These are phyloP conservation scores for Squalus acanthias DNA, from an alignment of 2,797 vertebrate genomes.

Conservation along the genomic window DNA sequence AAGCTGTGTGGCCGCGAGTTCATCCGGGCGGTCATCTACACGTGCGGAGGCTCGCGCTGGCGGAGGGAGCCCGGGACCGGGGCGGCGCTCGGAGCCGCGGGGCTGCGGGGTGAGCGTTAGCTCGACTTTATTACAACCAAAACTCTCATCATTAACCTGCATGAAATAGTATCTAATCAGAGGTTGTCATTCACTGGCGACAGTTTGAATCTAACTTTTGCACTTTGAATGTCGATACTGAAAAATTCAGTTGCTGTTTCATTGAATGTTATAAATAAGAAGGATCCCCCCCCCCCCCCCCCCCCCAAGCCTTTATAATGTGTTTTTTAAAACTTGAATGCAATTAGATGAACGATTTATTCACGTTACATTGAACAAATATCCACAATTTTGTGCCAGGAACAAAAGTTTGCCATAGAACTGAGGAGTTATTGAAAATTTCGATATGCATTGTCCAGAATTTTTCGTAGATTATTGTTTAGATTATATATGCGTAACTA, in stretches of 20 bases:
- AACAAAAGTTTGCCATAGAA: not conserved
- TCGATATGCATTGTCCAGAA: not conserved
- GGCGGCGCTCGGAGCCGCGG: not conserved
- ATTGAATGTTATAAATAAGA: not conserved
- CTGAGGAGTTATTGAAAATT: not conserved
- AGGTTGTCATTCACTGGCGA: not conserved
- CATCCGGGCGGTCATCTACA: slow-evolving; percentile 58
- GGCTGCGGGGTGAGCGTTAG: not conserved
- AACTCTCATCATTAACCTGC: not conserved
- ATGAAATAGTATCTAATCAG: not conserved
- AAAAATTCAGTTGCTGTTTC: not conserved
- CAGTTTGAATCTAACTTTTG: not conserved
- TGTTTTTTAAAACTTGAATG: not conserved
- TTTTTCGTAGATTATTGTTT: not conserved
- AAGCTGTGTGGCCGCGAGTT: slow-evolving; percentile 61
- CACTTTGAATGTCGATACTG: not conserved
- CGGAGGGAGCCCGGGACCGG: slow-evolving; percentile 44
- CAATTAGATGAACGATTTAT: not conserved
- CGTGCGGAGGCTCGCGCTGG: slow-evolving; percentile 66
- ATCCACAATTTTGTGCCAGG: not conserved
- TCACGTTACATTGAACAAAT: not conserved
- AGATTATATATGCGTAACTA: not conserved
- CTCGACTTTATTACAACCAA: too few species aligned
- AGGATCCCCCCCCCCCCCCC: rapidly evolving
- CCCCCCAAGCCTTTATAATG: not conserved